Base-by-base conservation (phyloP, 2,888 invertebrate genomes). In the Myopa testacea region DNA sequence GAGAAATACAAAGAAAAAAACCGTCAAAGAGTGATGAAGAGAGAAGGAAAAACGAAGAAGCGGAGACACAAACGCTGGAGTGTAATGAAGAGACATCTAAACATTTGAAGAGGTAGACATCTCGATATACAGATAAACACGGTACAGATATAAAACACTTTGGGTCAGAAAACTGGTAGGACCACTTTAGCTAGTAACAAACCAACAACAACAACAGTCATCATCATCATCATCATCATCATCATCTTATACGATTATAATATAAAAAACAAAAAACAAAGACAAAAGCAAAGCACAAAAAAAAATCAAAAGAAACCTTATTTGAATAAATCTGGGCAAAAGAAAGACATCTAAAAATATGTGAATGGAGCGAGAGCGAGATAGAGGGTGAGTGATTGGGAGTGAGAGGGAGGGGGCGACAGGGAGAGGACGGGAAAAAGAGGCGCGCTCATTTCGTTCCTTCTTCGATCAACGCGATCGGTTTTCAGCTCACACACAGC, bases 111-210 rank as follows among this genome's bases (percentile, higher is more conserved):
- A 19, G 50, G 19, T 6, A 7, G 16, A 68, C 16, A 68, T 12
- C 45, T 16, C 8, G 37, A 55, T 10, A 12, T n/a, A 7, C 7
- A n/a, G 50, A 19, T 40, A 69, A 37, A 69, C 69, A 50, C 50
- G 68, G 19, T n/a, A 14, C 67, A 69, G 4, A 55, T 62, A 75
- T 71, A 67, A 65, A 45, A 3, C 45, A 3, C 7, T 45, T 6
- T 52, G 50, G 12, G 10, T 62, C 6, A 71, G 69, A 81, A 85
- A 84, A 86, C 86, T 86, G 84, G 86, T 86, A 84, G 82, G 83
- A 84, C 86, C 83, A 85, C 86, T 86, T 86, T 83, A 84, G 83
- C 75, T 74, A 63, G 4, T 78, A 78, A 55, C 75, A 65, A 38
- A 65, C 65, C 71, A 70, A 60, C 40, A 75, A 40, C 62, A 62